Evolutionary conservation across 2,113 vertebrate genomes (phyloP), one percentile per base, ranked within the genome.

Genomic region (Bos javanicus): DNA sequence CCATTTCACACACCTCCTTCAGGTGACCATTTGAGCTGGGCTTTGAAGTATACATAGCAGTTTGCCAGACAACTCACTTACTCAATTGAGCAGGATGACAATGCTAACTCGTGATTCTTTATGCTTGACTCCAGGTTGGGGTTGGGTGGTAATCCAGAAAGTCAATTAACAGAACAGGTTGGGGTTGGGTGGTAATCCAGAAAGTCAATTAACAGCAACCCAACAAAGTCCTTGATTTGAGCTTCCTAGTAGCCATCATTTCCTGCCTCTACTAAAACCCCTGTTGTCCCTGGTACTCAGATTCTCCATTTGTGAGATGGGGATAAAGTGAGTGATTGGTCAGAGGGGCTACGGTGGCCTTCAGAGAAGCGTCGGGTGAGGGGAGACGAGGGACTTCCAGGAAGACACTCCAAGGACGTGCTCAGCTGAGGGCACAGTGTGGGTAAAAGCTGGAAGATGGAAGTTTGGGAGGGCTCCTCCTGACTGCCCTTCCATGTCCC

Each of bases 21-120:
- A 46, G 59, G 23, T 82, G 67, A 33, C 39, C 57, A n/a, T 82
- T 36, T n/a, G 67, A 82, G 14, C 17, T 57, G 62, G 88, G 56
- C 39, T 95, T 94, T 94, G 85, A 52, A 5, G 93, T 91, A 95
- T 92, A 92, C 85, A 56, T 71, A 95, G 76, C 88, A 97, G 89
- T 94, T 96, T 88, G 11, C 26, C 85, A 91, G 88, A 36, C 54
- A 57, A 23, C 23, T 88, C n/a, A 30, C 46, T 64, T 59, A 84
- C 15, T 64, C 78, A n/a, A 8, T 36, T 1, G 28, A 39, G 25
- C 25, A 33, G 28, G 28, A 26, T 2, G 26, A 56, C 21, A 36
- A 19, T 50, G 92, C 8, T 43, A 33, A 12, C 30, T 21, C 6
- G 11, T 8, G 30, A n/a, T 39, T 17, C 12, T 82, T 25, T 82